Percentiles rank a stretch among this genome's conserved stretches.
These are phyloP conservation scores for Dicerorhinus sumatrensis DNA, from an alignment of 2,113 vertebrate genomes.

Conservation along the genomic window DNA sequence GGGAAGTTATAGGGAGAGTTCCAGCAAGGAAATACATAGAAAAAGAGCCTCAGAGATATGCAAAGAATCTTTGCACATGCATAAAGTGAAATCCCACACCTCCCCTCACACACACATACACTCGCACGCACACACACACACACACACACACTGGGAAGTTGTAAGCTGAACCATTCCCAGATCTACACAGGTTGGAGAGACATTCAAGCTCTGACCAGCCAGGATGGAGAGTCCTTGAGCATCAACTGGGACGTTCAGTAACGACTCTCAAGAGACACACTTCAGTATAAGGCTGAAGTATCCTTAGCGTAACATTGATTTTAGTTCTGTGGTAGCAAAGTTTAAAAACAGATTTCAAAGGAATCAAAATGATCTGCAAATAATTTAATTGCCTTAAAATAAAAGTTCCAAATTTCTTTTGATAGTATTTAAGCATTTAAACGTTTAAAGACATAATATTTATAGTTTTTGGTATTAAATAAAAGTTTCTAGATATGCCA, in stretches of 20 bases:
- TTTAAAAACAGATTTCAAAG: not conserved
- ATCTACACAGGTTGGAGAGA: not conserved
- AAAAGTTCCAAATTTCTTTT: not conserved
- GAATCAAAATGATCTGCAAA: not conserved
- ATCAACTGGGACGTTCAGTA: not conserved
- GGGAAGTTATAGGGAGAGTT: not conserved
- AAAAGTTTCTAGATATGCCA: not conserved
- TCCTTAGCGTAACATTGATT: not conserved
- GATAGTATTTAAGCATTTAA: conserved; percentile 7
- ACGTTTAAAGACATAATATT: not conserved
- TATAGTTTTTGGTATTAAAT: not conserved
- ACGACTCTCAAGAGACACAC: not conserved
- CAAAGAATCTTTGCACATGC: not conserved
- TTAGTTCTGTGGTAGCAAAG: not conserved
- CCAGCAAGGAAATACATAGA: not conserved
- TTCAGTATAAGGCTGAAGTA: not conserved
- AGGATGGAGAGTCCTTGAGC: not conserved
- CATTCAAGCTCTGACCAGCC: not conserved
- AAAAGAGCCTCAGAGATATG: not conserved
- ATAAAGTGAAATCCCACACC: not conserved
- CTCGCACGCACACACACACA: rapidly evolving
- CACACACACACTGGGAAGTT: not conserved
- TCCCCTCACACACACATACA: not conserved
- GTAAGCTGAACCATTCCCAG: not conserved
- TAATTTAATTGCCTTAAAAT: not conserved